phyloP scores from a whole-genome alignment of 2,888 invertebrate species.

The Odontothrips loti region DNA sequence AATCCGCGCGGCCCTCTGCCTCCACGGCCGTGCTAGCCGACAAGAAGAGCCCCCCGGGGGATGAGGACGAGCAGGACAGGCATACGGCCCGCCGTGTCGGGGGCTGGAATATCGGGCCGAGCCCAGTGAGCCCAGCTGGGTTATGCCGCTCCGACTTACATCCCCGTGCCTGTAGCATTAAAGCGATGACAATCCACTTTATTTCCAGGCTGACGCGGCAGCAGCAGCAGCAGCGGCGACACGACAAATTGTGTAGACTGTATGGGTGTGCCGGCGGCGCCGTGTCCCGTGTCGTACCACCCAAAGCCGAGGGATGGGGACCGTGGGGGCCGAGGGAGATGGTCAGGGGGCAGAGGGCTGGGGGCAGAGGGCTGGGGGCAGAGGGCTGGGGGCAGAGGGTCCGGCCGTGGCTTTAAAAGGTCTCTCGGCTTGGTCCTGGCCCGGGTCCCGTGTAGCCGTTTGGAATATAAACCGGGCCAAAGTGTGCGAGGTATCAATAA shows the following conservation, averaged over 20 bases:
- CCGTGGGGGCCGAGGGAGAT: background rate
- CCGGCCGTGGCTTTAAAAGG: no score
- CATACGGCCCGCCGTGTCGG: no score
- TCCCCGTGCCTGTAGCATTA: background rate
- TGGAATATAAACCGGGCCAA: no score
- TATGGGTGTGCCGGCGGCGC: background rate
- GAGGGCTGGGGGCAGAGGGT: background rate
- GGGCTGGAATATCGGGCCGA: no score
- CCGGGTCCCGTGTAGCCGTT: no score
- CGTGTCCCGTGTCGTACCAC: background rate
- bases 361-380: background rate
- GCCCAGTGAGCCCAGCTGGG: background rate
- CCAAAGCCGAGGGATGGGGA: background rate
- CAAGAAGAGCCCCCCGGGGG: no score
- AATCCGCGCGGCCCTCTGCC: no score
- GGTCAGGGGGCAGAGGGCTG: no score
- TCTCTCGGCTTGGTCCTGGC: no score
- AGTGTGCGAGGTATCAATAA: no score
- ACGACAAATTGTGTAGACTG: background rate
- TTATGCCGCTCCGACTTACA: background rate
- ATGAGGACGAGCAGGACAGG: no score
- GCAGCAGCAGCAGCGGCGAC: background rate
- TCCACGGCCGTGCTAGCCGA: no score
- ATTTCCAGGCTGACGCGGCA: background rate
- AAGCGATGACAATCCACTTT: conserved; percentile 11